Base-by-base conservation (phyloP, 2,888 invertebrate genomes). In the Macaria liturata region DNA sequence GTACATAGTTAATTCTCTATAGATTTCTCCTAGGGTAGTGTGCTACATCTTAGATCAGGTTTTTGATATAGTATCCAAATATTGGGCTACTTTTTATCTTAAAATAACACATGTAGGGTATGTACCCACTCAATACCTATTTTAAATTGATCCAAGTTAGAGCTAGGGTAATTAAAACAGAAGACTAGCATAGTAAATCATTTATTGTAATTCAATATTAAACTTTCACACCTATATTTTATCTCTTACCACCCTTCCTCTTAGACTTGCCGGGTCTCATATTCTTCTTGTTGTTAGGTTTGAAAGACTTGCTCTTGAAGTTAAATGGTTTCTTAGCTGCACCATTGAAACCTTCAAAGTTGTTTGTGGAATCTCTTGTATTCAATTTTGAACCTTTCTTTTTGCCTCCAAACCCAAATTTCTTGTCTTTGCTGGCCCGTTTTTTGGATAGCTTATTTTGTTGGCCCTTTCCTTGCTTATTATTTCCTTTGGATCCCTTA, bases 381-480 rank as follows among this genome's bases (percentile, higher is more conserved):
- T 99, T 99, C 47, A 94, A 88, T 82, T 99, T 99, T 0, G 94
- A 93, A 0, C 98, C 96, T 75, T 96, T 96, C 90, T 99, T 99
- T 81, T 97, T 98, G 0, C 99, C 99, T 39, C 99, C 99, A 86
- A 96, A 98, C 0, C 99, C 99, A 87, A 96, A 99, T 81, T 97
- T 98, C 57, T 95, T 93, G 78, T 98, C 95, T 78, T 97, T 97
- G 74, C 93, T 91, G 64, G 94, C 93, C 65, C 95, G 91, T 80
- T 84, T 88, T 61, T 86, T 90, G 9, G 83, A 67, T 44, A 86
- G 72, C 70, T 89, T 91, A 4, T 84, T 88, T 42, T 88, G 83
- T 6, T 86, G 83, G 0, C 79, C 76, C 59, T 45, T 51, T 45
- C 78, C 79, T 52, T 81, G 82, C 32, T 68, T 76, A 46, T 75